phyloP scores from a whole-genome alignment of 2,888 invertebrate species.

The Tachina lurida region DNA sequence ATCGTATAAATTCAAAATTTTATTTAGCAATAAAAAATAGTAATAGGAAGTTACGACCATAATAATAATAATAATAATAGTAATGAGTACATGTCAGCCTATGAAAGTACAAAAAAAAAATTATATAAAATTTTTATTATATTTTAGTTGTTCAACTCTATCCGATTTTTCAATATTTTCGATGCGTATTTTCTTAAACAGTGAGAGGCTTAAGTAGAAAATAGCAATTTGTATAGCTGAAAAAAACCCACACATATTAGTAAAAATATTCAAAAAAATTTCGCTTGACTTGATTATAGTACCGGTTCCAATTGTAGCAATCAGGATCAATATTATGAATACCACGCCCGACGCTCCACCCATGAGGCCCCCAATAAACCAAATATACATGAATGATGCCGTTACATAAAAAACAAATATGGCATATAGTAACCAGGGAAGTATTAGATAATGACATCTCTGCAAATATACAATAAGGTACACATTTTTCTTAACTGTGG shows the following conservation, averaged over 20 bases:
- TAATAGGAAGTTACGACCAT: no score
- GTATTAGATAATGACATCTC: constrained; percentile 17
- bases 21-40: neutral
- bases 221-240: constrained; percentile 1
- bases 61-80: no score
- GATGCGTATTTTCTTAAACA: constrained; percentile 19
- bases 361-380: neutral
- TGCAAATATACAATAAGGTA: neutral
- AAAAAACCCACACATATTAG: neutral
- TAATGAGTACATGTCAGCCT: neutral
- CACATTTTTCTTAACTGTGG: neutral
- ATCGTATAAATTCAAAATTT: no score
- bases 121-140: neutral
- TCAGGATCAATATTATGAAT: neutral
- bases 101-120: neutral
- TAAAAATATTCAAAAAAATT: neutral
- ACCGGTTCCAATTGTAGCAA: neutral
- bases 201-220: constrained; percentile 14
- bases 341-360: neutral
- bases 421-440: constrained; percentile 16
- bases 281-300: no score
- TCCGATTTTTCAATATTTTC: constrained; percentile 18
- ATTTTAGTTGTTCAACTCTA: neutral
- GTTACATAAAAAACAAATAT: neutral
- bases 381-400: neutral